phyloP scores from a whole-genome alignment of 2,797 vertebrate species.

The Sebastes itinus region DNA sequence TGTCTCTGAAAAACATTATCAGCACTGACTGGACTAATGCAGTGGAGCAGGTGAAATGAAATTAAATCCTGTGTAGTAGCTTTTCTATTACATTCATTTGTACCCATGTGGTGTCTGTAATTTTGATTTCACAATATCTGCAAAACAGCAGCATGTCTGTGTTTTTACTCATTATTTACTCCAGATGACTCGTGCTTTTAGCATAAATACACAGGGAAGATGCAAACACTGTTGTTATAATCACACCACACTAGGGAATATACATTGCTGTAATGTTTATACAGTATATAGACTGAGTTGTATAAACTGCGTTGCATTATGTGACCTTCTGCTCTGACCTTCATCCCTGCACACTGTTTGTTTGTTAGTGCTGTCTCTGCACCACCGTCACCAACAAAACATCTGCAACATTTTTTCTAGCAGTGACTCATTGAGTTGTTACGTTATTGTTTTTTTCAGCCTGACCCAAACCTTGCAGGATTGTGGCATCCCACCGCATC shows the following conservation, averaged over 20 bases:
- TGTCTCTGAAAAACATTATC: neutral
- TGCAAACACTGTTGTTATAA: neutral
- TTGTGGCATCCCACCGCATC: neutral
- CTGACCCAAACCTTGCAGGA: neutral
- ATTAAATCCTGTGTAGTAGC: neutral
- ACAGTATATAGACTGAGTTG: neutral
- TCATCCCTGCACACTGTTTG: neutral
- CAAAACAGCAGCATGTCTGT: neutral
- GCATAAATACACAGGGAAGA: neutral
- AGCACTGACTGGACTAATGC: neutral
- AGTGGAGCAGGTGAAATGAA: neutral
- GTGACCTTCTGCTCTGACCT: neutral
- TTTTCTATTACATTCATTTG: neutral
- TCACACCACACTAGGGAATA: neutral
- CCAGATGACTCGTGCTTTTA: neutral
- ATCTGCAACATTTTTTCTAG: neutral
- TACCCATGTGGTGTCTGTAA: neutral
- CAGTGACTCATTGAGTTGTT: neutral
- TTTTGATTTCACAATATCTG: neutral
- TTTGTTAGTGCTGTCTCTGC: neutral
- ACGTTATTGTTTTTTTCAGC: constrained; percentile 10
- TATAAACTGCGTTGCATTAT: neutral
- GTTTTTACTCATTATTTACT: neutral
- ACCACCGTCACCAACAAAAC: neutral
- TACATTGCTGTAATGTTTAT: neutral